Conservation (phyloP, 2,888 invertebrate species). For the Zeuzera pyrina region DNA sequence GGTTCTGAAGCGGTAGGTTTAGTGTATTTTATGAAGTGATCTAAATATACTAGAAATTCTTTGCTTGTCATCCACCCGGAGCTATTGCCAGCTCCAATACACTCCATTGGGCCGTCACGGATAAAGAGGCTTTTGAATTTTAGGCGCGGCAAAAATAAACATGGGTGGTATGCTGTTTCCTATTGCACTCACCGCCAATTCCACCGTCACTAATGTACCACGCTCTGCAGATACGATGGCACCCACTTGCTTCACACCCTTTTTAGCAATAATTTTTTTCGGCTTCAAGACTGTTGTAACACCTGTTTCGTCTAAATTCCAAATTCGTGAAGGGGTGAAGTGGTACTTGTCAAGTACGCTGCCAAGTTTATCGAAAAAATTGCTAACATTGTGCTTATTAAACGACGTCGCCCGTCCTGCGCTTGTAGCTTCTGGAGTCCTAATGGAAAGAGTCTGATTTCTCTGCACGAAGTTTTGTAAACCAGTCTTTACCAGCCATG, state of each 20-base stretch:
- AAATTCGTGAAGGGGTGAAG: slow-evolving; percentile 9
- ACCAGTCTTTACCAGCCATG: slow-evolving; percentile 9
- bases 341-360: slow-evolving; percentile 5
- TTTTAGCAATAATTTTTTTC: not conserved
- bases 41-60: slow-evolving; percentile 24
- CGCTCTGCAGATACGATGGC: slow-evolving; percentile 11
- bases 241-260: not conserved
- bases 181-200: slow-evolving; percentile 22
- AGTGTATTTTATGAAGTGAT: slow-evolving; percentile 27
- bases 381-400: slow-evolving; percentile 9
- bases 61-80: slow-evolving; percentile 31
- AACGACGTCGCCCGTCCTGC: slow-evolving; percentile 9
- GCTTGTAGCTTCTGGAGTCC: slow-evolving; percentile 7
- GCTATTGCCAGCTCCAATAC: too few relatives aligned
- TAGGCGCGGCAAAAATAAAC: slow-evolving; percentile 33
- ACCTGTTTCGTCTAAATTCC: slow-evolving; percentile 13
- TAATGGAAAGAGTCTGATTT: slow-evolving; percentile 7
- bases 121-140: too few relatives aligned
- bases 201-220: slow-evolving; percentile 27
- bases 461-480: slow-evolving; percentile 11
- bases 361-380: slow-evolving; percentile 9
- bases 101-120: too few relatives aligned
- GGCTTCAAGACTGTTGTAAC: too few relatives aligned
- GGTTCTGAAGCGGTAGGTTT: slow-evolving; percentile 17
- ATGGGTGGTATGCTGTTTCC: slow-evolving; percentile 30